These are phyloP conservation scores for Rhynchomys soricoides DNA, from an alignment of 2,113 vertebrate genomes.

Conservation along the genomic window DNA sequence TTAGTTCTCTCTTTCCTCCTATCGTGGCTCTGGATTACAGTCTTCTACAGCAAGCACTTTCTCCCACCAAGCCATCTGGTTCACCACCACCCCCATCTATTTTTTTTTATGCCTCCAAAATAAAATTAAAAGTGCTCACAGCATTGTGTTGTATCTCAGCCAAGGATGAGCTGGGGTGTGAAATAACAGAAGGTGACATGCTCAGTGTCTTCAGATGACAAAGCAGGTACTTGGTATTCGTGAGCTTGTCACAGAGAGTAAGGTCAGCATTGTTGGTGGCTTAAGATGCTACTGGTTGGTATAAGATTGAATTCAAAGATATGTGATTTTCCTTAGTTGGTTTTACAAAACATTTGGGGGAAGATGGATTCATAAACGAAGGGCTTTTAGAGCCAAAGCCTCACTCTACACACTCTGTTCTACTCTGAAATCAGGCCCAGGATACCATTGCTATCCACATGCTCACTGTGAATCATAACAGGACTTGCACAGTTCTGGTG, in stretches of 20 bases:
- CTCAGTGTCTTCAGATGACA: background rate
- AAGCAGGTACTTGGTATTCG: background rate
- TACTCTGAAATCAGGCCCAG: background rate
- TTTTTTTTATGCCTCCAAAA: slow-evolving; percentile 26
- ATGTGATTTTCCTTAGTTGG: slow-evolving; percentile 10
- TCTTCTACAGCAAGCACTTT: background rate
- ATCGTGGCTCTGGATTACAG: too few species aligned
- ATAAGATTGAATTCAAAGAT: background rate
- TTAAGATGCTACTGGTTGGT: background rate
- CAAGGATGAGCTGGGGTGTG: background rate
- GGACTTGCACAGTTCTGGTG: background rate
- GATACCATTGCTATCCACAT: background rate
- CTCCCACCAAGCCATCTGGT: background rate
- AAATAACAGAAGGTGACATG: background rate
- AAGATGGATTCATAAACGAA: background rate
- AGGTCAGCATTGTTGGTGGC: background rate
- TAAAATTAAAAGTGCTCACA: background rate
- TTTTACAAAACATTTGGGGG: background rate
- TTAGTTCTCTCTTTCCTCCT: background rate
- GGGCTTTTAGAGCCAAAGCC: background rate
- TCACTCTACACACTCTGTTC: background rate
- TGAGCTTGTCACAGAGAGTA: background rate
- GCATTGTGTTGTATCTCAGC: background rate
- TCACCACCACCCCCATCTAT: accelerated
- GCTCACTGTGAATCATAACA: background rate